Percentiles rank a stretch among this genome's conserved stretches.
Conservation (phyloP, 1,140 invertebrate genomes). For the Drosophila jambulina region DNA sequence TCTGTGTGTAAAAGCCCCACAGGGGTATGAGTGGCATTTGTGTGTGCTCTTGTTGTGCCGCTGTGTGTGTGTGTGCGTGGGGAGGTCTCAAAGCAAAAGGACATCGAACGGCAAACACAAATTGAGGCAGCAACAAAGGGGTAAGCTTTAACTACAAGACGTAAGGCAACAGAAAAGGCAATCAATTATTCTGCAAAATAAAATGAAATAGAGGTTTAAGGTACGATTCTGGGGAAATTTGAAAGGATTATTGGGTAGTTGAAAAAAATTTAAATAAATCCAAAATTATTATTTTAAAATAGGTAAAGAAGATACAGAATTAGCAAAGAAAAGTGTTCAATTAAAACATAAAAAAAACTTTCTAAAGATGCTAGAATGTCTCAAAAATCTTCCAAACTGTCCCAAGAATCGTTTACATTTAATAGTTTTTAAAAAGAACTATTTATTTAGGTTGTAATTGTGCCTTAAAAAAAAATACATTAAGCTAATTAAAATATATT, state of each 20-base stretch:
- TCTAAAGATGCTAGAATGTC: no score
- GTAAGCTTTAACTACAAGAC: conserved; percentile 50
- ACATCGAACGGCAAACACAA: conserved; percentile 36
- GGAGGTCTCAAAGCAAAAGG: conserved; percentile 36
- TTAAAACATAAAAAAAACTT: background rate
- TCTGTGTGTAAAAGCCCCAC: conserved; percentile 13
- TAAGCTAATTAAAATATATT: background rate
- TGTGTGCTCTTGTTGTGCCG: conserved; percentile 19
- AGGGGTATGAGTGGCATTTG: conserved; percentile 16
- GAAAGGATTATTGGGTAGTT: background rate
- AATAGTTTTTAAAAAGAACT: background rate
- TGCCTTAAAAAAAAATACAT: background rate
- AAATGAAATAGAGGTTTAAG: background rate
- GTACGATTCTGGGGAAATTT: background rate
- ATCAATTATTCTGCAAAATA: conserved; percentile 5
- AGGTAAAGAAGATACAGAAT: no score
- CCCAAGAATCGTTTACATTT: background rate
- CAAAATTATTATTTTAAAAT: no score
- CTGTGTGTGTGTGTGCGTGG: conserved; percentile 11
- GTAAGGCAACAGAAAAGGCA: conserved; percentile 27
- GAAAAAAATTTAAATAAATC: background rate
- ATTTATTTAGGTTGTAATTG: background rate
- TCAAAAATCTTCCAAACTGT: background rate
- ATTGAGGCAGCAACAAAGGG: conserved; percentile 41
- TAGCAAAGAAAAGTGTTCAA: background rate